phyloP scores from a whole-genome alignment of 2,888 invertebrate species.

The Auanema freiburgensis region DNA sequence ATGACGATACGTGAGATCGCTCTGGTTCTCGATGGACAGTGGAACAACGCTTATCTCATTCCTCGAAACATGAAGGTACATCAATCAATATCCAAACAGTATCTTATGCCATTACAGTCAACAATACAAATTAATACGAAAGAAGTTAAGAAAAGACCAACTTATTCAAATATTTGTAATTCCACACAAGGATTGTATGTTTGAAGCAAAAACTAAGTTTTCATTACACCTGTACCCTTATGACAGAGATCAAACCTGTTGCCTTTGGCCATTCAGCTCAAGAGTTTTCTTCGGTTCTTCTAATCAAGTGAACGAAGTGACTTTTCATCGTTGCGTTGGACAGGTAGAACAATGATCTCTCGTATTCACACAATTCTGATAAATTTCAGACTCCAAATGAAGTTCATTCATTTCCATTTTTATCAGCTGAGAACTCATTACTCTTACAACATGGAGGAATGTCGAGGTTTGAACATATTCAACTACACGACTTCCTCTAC shows the following conservation, averaged over 20 bases:
- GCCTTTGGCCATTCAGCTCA: constrained; percentile 4
- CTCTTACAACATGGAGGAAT: constrained; percentile 1
- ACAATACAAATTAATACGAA: too few species aligned
- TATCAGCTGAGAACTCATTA: neutral
- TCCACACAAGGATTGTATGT: too few species aligned
- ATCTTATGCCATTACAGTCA: too few species aligned
- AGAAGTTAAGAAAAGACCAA: too few species aligned
- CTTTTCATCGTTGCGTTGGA: constrained; percentile 4
- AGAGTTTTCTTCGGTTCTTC: neutral
- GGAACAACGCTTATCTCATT: constrained; percentile 8
- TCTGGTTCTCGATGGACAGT: constrained; percentile 3
- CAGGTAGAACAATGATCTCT: neutral
- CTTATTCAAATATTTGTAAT: too few species aligned
- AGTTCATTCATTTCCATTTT: neutral
- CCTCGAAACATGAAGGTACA: neutral
- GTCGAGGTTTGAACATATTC: neutral
- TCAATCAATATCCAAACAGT: too few species aligned
- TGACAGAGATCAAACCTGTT: constrained; percentile 9
- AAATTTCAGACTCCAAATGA: neutral
- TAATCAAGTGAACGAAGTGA: neutral
- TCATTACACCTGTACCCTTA: too few species aligned
- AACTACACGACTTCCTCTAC: too few species aligned
- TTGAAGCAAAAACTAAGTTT: too few species aligned
- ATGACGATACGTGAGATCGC: constrained; percentile 5
- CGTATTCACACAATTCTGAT: neutral